phyloP scores from a whole-genome alignment of 1,140 invertebrate species.

The Whitmania pigra region DNA sequence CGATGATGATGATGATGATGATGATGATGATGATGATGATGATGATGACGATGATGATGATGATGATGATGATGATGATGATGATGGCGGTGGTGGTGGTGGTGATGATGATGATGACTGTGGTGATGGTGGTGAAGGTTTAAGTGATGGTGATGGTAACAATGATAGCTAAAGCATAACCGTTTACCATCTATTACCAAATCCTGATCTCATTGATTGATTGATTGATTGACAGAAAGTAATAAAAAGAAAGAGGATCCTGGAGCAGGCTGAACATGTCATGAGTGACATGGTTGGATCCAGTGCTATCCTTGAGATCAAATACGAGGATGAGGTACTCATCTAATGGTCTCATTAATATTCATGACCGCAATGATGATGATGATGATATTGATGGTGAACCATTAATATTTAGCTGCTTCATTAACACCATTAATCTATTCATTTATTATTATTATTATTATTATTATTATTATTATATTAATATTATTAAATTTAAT shows the following conservation, averaged over 20 bases:
- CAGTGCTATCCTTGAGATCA: slow-evolving; percentile 81
- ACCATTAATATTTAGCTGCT: too few relatives aligned
- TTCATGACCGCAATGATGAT: not conserved
- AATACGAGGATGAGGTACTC: slow-evolving; percentile 83
- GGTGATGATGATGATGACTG: too few relatives aligned
- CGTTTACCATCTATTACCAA: too few relatives aligned
- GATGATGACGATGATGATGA: not conserved
- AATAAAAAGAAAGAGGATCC: slow-evolving; percentile 68
- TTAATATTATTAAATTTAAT: not conserved
- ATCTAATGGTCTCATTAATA: not conserved
- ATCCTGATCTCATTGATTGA: not conserved
- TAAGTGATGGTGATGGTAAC: too few relatives aligned
- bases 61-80: too few relatives aligned
- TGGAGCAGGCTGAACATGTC: slow-evolving; percentile 90
- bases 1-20: slow-evolving; percentile 12
- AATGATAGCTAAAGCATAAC: too few relatives aligned
- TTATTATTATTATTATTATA: not conserved
- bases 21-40: slow-evolving; percentile 15
- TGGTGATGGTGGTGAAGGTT: too few relatives aligned
- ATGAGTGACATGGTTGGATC: slow-evolving; percentile 82
- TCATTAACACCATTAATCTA: too few relatives aligned
- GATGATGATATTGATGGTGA: too few relatives aligned
- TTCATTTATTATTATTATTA: too few relatives aligned
- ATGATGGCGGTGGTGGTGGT: too few relatives aligned
- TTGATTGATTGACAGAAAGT: slow-evolving; percentile 12